Percentiles rank a stretch among this genome's conserved stretches.
Conservation (phyloP, 2,113 vertebrate species). For the Ptyas mucosa region DNA sequence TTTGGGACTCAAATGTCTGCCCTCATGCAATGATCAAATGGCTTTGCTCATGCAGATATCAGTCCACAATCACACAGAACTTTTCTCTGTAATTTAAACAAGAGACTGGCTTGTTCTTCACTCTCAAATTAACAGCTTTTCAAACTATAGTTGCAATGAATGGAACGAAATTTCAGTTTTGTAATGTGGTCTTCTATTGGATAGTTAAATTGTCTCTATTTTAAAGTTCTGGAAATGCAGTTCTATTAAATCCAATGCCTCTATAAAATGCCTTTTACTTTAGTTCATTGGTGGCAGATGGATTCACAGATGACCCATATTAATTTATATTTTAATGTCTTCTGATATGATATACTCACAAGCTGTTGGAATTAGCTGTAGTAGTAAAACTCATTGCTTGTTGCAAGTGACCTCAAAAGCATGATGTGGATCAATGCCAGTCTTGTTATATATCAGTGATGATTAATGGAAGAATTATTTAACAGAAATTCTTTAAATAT, state of each 20-base stretch:
- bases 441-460: background rate
- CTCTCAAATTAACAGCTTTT: background rate
- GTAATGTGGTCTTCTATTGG: background rate
- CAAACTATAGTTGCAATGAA: background rate
- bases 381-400: background rate
- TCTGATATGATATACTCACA: background rate
- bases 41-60: background rate
- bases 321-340: slow-evolving; percentile 18
- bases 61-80: background rate
- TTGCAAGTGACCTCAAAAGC: background rate
- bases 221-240: background rate
- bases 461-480: background rate
- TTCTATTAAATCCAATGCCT: background rate
- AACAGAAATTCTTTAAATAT: slow-evolving; percentile 16
- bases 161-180: background rate
- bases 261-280: background rate
- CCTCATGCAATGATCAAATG: background rate
- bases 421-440: background rate
- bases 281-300: background rate
- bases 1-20: background rate
- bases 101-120: background rate
- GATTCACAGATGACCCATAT: slow-evolving; percentile 12
- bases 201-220: background rate
- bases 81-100: background rate
- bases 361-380: background rate